These are phyloP conservation scores for Stichopus chloronotus DNA, from an alignment of 35 echinoderm and acorn worm species.

Conservation along the genomic window DNA sequence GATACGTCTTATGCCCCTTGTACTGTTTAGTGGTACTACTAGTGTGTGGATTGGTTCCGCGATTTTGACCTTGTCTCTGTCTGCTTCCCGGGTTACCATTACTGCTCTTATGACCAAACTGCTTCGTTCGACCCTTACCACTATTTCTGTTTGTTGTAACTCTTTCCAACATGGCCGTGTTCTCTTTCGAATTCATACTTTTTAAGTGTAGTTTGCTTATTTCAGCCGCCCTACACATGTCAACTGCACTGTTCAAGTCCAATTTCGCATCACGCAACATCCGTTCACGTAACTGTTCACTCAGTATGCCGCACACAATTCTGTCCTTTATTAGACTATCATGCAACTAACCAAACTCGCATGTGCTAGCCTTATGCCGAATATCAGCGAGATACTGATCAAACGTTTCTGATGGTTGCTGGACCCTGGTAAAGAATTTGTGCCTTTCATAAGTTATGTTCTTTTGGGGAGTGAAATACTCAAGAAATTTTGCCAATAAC, in stretches of 20 bases:
- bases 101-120: background rate
- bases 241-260: background rate
- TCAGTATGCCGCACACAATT: background rate
- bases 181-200: background rate
- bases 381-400: background rate
- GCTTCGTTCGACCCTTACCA: background rate
- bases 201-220: background rate
- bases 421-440: background rate
- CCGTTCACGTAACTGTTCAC: background rate
- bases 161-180: background rate
- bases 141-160: background rate
- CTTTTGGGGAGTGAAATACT: conserved; percentile 19
- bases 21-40: background rate
- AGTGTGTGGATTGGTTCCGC: background rate
- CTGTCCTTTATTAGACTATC: background rate
- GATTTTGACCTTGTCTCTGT: background rate
- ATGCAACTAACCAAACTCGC: background rate
- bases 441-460: conserved; percentile 64
- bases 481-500: conserved; percentile 12
- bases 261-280: background rate
- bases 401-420: background rate
- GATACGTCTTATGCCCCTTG: too few species aligned
- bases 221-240: background rate
- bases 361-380: too few species aligned
- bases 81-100: too few species aligned